Base-by-base conservation (phyloP, 1,140 invertebrate genomes). In the Frieseomelitta varia region DNA sequence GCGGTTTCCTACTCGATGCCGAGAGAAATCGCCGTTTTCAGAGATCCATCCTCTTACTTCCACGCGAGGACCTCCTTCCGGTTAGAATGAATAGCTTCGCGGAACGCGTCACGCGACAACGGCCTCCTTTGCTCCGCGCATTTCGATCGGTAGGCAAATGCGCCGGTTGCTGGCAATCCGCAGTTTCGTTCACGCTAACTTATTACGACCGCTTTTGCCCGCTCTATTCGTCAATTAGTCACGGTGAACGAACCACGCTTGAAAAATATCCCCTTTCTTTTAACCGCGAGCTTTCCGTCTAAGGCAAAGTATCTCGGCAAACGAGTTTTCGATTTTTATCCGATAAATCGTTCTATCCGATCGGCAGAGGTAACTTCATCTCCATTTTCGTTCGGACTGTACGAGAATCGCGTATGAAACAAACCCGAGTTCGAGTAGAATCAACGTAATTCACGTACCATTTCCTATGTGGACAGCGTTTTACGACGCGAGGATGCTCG, bases 361-460 rank as follows among this genome's bases (percentile, higher is more conserved):
- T 79, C 53, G 51, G 55, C 51, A 14, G 63, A 55, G 10, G 21
- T 4, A 68, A 8, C 17, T 51, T 34, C 55, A 68, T 68, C 78
- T 27, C n/a, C 53, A 67, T 47, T 80, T 80, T n/a, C 78, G 78
- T 24, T 47, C 21, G 17, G 30, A 39, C 2, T 14, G 19, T 15
- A 1, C 24, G 19, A 55, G 6, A 24, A 24, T 74, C 27, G 51
- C 19, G 19, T 27, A 19, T 14, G 4, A 71, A 27, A 19, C 30
- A 15, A 24, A 24, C 24, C 12, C 65, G n/a, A 6, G 39, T 24
- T n/a, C 24, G 58, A 24, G 19, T n/a, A 12, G 53, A 53, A 81
- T 21, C 39, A 19, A 53, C n/a, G 51, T 24, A 39, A 71, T 80
- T 82, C 72, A 82, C 84, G 73, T 77, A 85, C 84, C 80, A 55